Conservation (phyloP, 2,888 invertebrate genomes). For the Laothoe populi region DNA sequence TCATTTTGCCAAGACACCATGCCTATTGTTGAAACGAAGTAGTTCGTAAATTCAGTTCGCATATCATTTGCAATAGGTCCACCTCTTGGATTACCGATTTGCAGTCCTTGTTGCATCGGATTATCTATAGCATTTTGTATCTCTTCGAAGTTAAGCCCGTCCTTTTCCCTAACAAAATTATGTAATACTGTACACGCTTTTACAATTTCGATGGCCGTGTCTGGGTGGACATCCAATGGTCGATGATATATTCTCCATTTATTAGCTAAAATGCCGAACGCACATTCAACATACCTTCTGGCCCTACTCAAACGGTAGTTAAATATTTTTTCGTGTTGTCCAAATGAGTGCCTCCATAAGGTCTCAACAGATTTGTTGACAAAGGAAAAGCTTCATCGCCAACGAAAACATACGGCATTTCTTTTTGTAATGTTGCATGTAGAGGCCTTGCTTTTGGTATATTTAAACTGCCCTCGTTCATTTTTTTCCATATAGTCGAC, state of each 20-base stretch:
- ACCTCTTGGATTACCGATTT: too few relatives aligned
- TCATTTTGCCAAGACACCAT: too few relatives aligned
- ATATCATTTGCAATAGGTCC: too few relatives aligned
- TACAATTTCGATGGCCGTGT: not conserved
- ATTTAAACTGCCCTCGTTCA: not conserved
- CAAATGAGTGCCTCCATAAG: slow-evolving; percentile 47
- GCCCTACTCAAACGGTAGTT: slow-evolving; percentile 52
- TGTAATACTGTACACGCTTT: not conserved
- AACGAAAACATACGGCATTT: slow-evolving; percentile 26
- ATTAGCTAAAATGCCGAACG: slow-evolving; percentile 53
- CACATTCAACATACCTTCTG: slow-evolving; percentile 47
- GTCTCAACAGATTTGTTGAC: slow-evolving; percentile 41
- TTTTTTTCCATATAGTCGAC: not conserved
- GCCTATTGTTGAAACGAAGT: too few relatives aligned
- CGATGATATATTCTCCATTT: slow-evolving; percentile 44
- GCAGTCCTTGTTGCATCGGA: too few relatives aligned
- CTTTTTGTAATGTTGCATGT: not conserved
- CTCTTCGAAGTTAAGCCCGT: not conserved
- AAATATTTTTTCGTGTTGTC: slow-evolving; percentile 42
- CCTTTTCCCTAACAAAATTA: not conserved
- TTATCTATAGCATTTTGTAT: too few relatives aligned
- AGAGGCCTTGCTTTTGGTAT: not conserved
- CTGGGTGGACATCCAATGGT: slow-evolving; percentile 35
- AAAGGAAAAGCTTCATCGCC: slow-evolving; percentile 40
- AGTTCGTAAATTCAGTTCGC: too few relatives aligned